Evolutionary conservation across 2,797 vertebrate species (phyloP), one percentile per base, ranked within the genome.

Genomic region (Petrocephalus sullivani): DNA sequence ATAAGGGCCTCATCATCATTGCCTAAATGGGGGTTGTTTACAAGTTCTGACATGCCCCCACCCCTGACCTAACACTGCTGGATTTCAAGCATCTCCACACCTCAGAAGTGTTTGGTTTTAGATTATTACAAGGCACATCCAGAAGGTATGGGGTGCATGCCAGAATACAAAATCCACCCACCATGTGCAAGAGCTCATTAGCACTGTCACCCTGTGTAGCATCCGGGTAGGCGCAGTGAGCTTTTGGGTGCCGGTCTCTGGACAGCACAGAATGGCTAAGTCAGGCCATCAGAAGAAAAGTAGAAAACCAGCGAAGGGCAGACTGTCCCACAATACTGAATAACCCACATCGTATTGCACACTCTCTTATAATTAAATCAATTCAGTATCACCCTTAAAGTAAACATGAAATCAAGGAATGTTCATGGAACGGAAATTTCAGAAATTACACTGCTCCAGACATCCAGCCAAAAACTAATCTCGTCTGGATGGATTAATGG

Each of bases 181-280:
- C 86, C 89, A 89, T 88, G 46, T 89, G 89, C 87, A 91, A 89
- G 88, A 84, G 87, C 86, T 53, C 67, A 21, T 87, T 90, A 89
- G 87, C 82, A 41, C 88, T 89, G 64, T 60, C 19, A 33, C 51
- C 28, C 87, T 88, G 6, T 86, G 28, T 41, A 58, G 14, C 9
- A 33, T 46, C 56, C 37, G 8, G 10, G 56, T 60, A 86, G 54
- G 85, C 33, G 57, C 5, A 84, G 41, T 54, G 82, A 84, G 51
- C 82, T 81, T 84, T 28, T 84, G 46, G 51, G 21, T 84, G 5
- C 51, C 49, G 21, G 21, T 28, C n/a, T 51, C n/a, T 51, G 21
- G n/a, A 53, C 21, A 28, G 81, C n/a, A 28, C 33, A 19, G 49
- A n/a, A 83, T 10, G 81, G 49, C 60, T 61, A 46, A 46, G 41